Conservation (phyloP, 2,113 vertebrate species). For the Hippocampus barbouri region DNA sequence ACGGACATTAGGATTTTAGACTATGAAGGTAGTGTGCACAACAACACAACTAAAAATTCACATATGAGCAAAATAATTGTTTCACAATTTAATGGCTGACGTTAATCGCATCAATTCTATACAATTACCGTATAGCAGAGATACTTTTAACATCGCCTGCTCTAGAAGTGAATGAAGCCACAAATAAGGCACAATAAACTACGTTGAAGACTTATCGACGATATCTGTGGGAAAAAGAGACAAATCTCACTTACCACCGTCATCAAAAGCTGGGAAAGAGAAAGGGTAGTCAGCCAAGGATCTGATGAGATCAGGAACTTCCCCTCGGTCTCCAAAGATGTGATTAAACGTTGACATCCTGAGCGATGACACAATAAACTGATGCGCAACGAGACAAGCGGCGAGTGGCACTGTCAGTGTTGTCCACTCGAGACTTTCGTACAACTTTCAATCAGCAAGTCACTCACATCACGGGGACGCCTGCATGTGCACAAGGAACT, state of each 20-base stretch:
- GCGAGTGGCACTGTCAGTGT: background rate
- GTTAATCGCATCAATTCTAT: no score
- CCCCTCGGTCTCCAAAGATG: slow-evolving; percentile 61
- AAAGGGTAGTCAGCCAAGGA: slow-evolving; percentile 81
- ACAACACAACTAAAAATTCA: background rate
- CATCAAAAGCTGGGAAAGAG: slow-evolving; percentile 73
- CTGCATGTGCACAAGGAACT: slow-evolving; percentile 31
- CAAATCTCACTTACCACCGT: slow-evolving; percentile 52
- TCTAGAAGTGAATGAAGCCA: background rate
- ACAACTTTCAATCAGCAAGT: slow-evolving; percentile 32
- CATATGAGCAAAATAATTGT: background rate
- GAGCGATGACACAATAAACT: background rate
- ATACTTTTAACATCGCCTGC: no score
- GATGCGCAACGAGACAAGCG: background rate
- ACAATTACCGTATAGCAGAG: no score
- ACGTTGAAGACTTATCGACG: background rate
- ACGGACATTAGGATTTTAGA: background rate
- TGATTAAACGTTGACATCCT: slow-evolving; percentile 53
- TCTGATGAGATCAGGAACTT: slow-evolving; percentile 84
- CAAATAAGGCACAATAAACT: background rate
- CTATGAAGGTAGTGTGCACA: background rate
- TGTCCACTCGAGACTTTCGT: slow-evolving; percentile 20
- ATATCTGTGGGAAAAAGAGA: background rate
- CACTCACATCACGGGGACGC: slow-evolving; percentile 31
- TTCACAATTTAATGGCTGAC: background rate